These are phyloP conservation scores for Perca flavescens DNA, from an alignment of 2,113 vertebrate genomes.

Conservation along the genomic window DNA sequence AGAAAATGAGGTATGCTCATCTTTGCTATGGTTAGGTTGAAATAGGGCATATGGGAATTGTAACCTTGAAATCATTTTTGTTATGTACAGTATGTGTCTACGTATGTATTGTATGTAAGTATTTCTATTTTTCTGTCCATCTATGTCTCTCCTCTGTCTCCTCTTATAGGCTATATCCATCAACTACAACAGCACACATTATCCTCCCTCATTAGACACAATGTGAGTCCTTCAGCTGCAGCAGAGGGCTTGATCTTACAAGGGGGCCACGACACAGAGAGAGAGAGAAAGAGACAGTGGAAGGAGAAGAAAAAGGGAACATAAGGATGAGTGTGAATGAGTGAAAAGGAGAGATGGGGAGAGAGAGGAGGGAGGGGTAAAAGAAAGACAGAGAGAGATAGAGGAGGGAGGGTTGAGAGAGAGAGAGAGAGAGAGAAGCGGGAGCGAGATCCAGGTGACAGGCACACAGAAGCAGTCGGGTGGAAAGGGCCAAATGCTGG, in stretches of 20 bases:
- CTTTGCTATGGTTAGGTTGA: not conserved
- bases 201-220: conserved; percentile 70
- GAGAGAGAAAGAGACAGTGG: conserved; percentile 16
- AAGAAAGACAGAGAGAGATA: not conserved
- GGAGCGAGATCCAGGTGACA: conserved; percentile 74
- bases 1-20: not conserved
- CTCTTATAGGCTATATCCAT: conserved; percentile 35
- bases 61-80: not conserved
- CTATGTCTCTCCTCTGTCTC: conserved; percentile 27
- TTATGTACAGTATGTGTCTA: not conserved
- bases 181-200: conserved; percentile 60
- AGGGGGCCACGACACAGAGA: conserved; percentile 49
- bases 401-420: not conserved
- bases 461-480: conserved; percentile 66
- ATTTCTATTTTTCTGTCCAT: not conserved
- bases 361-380: not conserved
- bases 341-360: conserved; percentile 28
- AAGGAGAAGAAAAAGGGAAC: conserved; percentile 34
- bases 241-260: conserved; percentile 75
- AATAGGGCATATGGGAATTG: not conserved
- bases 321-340: conserved; percentile 36
- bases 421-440: not conserved
- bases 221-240: conserved; percentile 70
- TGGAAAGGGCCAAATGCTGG: conserved; percentile 76
- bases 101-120: not conserved